Conservation (phyloP, 2,888 invertebrate species). For the Mactromeris polynyma region DNA sequence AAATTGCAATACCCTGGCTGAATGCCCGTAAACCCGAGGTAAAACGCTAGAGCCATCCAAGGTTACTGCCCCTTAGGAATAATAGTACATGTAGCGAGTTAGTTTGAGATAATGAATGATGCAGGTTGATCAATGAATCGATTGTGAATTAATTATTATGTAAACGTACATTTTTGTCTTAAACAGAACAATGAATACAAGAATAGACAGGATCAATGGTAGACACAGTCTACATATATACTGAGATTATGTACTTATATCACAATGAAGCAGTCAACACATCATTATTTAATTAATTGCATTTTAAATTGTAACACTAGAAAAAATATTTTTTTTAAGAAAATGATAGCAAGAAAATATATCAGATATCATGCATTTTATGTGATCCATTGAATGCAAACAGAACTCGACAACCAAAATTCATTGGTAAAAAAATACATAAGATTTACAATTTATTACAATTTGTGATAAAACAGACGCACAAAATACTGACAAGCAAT, state of each 20-base stretch:
- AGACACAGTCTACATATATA: no score
- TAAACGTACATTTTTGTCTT: background rate
- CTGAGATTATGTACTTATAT: no score
- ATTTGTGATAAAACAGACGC: background rate
- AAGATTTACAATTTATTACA: background rate
- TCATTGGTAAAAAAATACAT: background rate
- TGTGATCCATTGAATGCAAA: no score
- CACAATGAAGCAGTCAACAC: no score
- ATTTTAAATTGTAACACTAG: no score
- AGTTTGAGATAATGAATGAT: background rate
- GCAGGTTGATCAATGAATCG: background rate
- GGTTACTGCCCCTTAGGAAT: slow-evolving; percentile 25
- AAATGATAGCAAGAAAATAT: no score
- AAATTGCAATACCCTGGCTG: slow-evolving; percentile 60
- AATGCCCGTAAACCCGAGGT: slow-evolving; percentile 61
- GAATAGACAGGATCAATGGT: no score
- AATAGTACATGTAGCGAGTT: slow-evolving; percentile 12
- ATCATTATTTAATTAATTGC: no score
- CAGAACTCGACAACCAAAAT: background rate
- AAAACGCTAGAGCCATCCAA: slow-evolving; percentile 42
- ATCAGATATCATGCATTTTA: no score
- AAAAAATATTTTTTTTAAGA: no score
- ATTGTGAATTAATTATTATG: background rate
- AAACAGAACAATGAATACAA: no score
- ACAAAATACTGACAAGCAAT: background rate